Evolutionary conservation across 2,797 vertebrate genomes (phyloP).

Genomic region (Telmatherina bonti): DNA sequence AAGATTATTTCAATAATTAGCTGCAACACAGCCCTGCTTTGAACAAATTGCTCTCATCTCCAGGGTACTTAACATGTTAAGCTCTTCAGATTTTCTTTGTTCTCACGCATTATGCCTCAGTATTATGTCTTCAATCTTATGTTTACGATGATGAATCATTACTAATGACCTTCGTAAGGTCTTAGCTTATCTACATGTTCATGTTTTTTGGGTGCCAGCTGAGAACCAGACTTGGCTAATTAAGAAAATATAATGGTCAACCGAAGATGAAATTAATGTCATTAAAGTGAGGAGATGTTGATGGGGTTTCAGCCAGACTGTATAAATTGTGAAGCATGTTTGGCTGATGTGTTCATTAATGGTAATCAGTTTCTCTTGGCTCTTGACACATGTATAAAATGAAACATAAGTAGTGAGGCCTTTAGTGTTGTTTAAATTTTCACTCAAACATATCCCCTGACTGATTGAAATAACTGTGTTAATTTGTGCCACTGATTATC

Average conservation of each 20-base stretch:
- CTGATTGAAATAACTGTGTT: constrained; percentile 79
- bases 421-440: constrained; percentile 68
- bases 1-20: constrained; percentile 46
- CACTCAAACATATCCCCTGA: constrained; percentile 66
- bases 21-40: constrained; percentile 19
- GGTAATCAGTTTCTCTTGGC: constrained; percentile 66
- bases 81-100: constrained; percentile 44
- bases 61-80: constrained; percentile 48
- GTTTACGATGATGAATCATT: constrained; percentile 61
- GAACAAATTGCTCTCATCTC: constrained; percentile 60
- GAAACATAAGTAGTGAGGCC: constrained; percentile 65
- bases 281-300: constrained; percentile 56
- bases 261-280: constrained; percentile 61
- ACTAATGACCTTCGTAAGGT: constrained; percentile 58
- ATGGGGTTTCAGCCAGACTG: constrained; percentile 49
- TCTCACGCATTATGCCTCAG: constrained; percentile 44
- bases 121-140: constrained; percentile 39
- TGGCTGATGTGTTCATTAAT: constrained; percentile 76
- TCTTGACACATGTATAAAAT: constrained; percentile 61
- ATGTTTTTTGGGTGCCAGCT: constrained; percentile 46
- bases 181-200: constrained; percentile 41
- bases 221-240: constrained; percentile 49
- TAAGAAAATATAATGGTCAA: constrained; percentile 60
- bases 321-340: constrained; percentile 63
- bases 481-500: constrained; percentile 78